Conservation (phyloP, 2,113 vertebrate species). For the Myotis lucifugus region DNA sequence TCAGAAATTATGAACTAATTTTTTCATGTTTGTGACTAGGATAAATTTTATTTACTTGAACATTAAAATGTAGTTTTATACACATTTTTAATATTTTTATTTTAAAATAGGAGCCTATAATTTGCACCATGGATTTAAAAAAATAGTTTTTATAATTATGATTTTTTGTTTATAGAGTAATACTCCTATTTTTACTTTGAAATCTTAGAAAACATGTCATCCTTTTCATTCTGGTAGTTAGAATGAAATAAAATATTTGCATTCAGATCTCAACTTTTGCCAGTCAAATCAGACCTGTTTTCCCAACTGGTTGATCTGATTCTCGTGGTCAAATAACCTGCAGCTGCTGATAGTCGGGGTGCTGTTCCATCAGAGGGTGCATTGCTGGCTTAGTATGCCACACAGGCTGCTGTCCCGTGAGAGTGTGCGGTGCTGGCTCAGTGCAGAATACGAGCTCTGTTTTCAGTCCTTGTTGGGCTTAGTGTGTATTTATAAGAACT, state of each 20-base stretch:
- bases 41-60: conserved; percentile 27
- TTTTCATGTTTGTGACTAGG: not conserved
- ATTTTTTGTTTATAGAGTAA: not conserved
- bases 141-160: not conserved
- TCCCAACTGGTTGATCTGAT: conserved; percentile 72
- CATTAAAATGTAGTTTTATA: not conserved
- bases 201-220: conserved; percentile 11
- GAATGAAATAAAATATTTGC: conserved; percentile 52
- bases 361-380: not conserved
- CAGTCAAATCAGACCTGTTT: conserved; percentile 67
- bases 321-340: conserved; percentile 67
- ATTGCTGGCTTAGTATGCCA: not conserved
- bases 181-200: not conserved
- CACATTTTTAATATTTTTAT: conserved; percentile 16
- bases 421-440: not conserved
- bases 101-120: not conserved
- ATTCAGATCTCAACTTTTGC: conserved; percentile 63
- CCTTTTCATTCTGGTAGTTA: conserved; percentile 70
- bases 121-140: not conserved
- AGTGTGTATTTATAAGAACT: not conserved
- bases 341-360: conserved; percentile 62
- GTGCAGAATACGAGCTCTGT: not conserved
- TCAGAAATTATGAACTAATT: not conserved
- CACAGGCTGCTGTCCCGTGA: not conserved
- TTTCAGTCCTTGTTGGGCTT: conserved; percentile 9